phyloP scores from a whole-genome alignment of 1,140 invertebrate genomes.

The Calephelis virginiensis region DNA sequence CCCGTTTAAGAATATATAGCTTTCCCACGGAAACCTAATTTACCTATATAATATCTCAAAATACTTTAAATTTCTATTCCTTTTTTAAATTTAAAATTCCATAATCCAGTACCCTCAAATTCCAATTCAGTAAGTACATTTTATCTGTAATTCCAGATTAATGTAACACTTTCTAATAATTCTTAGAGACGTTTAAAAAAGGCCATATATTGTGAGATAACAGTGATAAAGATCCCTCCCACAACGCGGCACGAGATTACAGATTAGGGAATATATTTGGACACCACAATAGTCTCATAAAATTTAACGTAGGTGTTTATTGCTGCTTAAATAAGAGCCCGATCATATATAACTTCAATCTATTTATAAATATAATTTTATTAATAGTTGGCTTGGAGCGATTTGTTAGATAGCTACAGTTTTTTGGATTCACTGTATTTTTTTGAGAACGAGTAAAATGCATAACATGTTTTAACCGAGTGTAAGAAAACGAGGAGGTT shows the following conservation, averaged over 20 bases:
- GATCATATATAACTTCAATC: conserved; percentile 2
- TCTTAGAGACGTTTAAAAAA: conserved; percentile 1
- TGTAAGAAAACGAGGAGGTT: no score
- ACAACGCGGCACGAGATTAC: conserved; percentile 36
- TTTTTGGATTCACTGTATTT: no score
- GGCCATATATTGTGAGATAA: conserved; percentile 17
- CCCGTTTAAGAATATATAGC: no score
- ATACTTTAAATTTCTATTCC: no score
- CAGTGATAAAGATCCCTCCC: conserved; percentile 36
- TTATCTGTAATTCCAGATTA: not conserved
- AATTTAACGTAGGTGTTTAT: conserved; percentile 46
- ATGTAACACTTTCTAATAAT: not conserved
- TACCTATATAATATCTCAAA: no score
- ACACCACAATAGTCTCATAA: conserved; percentile 48
- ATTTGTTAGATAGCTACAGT: no score
- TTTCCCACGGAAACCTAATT: no score
- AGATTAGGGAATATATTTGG: conserved; percentile 44
- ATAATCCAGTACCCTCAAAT: no score
- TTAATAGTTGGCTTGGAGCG: not conserved
- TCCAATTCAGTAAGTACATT: no score
- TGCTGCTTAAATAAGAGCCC: conserved; percentile 38
- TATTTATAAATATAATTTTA: conserved; percentile 7
- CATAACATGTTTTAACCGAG: no score
- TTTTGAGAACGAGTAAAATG: no score
- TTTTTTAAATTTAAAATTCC: no score